Conservation (phyloP, 1,140 invertebrate genomes). For the Zeugodacus cucurbitae region DNA sequence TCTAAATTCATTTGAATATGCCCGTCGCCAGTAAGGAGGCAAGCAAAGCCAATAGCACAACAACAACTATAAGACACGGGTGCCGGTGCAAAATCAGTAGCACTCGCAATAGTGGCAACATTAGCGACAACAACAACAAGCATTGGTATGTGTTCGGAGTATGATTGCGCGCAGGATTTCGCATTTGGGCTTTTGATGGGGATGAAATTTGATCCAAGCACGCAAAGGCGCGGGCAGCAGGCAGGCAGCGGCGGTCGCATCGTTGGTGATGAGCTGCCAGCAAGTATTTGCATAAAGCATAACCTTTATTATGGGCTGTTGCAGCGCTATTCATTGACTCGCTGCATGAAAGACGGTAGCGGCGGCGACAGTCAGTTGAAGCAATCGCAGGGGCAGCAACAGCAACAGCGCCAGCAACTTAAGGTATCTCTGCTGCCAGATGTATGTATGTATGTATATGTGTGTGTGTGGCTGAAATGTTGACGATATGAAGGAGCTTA, state of each 20-base stretch:
- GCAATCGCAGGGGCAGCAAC: not conserved
- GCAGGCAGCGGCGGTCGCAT: not conserved
- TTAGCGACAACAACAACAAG: conserved; percentile 13
- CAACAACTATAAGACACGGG: not conserved
- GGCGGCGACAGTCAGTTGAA: not conserved
- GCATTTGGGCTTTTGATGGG: conserved; percentile 52
- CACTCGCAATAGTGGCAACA: conserved; percentile 31
- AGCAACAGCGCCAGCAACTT: not conserved
- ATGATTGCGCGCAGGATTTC: conserved; percentile 8
- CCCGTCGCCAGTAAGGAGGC: conserved; percentile 40
- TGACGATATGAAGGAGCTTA: conserved; percentile 56
- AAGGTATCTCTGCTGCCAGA: not conserved
- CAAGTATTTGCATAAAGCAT: conserved; percentile 41
- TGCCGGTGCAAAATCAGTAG: conserved; percentile 8
- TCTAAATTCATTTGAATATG: conserved; percentile 37
- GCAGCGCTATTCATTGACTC: conserved; percentile 22
- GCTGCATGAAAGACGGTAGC: not conserved
- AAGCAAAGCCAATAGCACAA: not conserved
- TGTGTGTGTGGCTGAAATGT: not conserved
- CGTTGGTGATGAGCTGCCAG: not conserved
- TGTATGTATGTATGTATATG: too few relatives aligned
- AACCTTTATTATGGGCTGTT: conserved; percentile 32
- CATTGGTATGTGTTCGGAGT: not conserved
- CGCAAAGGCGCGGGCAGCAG: conserved; percentile 31
- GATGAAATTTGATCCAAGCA: conserved; percentile 64